These are phyloP conservation scores for Pseudomyrmex pallidus DNA, from an alignment of 1,140 invertebrate species.

Conservation along the genomic window DNA sequence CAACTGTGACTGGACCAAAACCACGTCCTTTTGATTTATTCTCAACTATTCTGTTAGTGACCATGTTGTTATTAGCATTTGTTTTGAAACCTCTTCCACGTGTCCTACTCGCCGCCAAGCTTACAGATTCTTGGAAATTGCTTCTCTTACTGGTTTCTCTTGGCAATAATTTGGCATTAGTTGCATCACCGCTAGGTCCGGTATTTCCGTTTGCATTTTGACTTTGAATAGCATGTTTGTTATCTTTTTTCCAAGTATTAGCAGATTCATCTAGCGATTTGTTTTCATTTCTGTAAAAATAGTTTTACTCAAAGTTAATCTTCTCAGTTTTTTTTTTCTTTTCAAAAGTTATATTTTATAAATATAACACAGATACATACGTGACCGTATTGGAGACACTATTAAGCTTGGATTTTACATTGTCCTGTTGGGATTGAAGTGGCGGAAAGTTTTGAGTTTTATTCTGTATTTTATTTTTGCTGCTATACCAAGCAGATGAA, in stretches of 20 bases:
- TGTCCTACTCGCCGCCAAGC: constrained; percentile 75
- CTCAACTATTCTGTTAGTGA: constrained; percentile 80
- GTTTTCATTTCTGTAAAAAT: constrained; percentile 79
- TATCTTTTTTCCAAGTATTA: constrained; percentile 81
- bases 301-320: neutral
- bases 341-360: constrained; percentile 8
- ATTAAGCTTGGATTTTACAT: constrained; percentile 74
- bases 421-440: constrained; percentile 78
- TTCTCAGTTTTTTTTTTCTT: neutral
- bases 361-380: constrained; percentile 70
- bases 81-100: constrained; percentile 82
- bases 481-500: constrained; percentile 84
- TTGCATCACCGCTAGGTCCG: constrained; percentile 68
- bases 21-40: constrained; percentile 83
- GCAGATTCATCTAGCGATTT: constrained; percentile 79
- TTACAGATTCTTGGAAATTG: constrained; percentile 76
- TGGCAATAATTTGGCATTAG: constrained; percentile 70
- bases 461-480: constrained; percentile 80
- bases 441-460: constrained; percentile 82
- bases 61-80: constrained; percentile 81
- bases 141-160: constrained; percentile 80
- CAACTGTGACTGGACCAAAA: constrained; percentile 68
- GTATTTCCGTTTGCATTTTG: constrained; percentile 78
- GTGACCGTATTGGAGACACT: constrained; percentile 68
- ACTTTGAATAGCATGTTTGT: constrained; percentile 72